phyloP scores from a whole-genome alignment of 2,797 vertebrate species.

The Perdix hodgsoniae region DNA sequence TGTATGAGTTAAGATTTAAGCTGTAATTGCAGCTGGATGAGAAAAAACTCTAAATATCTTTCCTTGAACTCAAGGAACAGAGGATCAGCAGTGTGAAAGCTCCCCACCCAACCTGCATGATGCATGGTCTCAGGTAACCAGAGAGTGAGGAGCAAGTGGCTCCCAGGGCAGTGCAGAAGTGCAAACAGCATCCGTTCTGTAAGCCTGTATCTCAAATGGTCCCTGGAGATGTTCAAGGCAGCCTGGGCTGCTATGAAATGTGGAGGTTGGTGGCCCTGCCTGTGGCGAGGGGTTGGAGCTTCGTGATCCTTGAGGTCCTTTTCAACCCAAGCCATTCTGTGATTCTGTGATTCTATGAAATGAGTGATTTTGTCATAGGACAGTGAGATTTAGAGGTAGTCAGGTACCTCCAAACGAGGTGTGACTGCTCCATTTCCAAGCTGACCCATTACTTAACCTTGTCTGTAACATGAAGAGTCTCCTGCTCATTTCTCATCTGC shows the following conservation, averaged over 20 bases:
- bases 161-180: background rate
- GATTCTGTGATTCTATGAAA: no score
- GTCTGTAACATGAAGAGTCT: background rate
- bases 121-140: background rate
- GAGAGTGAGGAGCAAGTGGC: background rate
- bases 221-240: no score
- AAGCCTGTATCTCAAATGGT: background rate
- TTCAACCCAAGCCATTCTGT: no score
- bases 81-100: background rate
- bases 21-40: background rate
- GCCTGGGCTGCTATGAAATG: no score
- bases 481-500: background rate
- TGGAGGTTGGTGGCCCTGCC: no score
- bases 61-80: background rate
- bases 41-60: background rate
- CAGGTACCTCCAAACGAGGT: background rate
- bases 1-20: background rate
- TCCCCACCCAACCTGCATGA: rapidly evolving
- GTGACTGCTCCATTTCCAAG: background rate
- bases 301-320: no score
- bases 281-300: no score
- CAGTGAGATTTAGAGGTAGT: background rate
- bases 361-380: background rate
- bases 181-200: background rate
- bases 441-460: background rate